Percentiles rank a stretch among this genome's conserved stretches.
phyloP scores from a whole-genome alignment of 2,113 vertebrate genomes.

The Ctenomys sociabilis region DNA sequence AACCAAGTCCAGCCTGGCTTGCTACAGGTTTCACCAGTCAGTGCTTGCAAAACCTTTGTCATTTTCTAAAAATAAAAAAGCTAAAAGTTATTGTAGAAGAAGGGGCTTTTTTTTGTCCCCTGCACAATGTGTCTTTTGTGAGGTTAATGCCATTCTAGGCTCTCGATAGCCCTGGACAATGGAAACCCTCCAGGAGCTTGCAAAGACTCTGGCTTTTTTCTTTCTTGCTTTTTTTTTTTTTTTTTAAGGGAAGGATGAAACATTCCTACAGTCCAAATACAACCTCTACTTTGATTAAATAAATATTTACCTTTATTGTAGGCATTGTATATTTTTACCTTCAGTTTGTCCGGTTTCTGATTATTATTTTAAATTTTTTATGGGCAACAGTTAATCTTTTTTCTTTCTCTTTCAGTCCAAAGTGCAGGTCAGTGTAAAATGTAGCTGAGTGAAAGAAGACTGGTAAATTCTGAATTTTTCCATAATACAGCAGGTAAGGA shows the following conservation, averaged over 20 bases:
- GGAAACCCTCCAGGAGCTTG: conserved; percentile 86
- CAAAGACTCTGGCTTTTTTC: conserved; percentile 88
- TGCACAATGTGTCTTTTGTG: conserved; percentile 89
- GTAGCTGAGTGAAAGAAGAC: conserved; percentile 81
- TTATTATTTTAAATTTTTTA: conserved; percentile 85
- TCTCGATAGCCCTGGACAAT: conserved; percentile 88
- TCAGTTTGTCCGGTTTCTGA: conserved; percentile 81
- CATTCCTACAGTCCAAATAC: conserved; percentile 88
- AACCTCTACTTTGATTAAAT: conserved; percentile 87
- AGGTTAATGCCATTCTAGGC: conserved; percentile 89
- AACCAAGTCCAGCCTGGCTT: conserved; percentile 82
- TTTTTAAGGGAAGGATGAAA: conserved; percentile 83
- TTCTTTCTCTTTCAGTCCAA: conserved; percentile 83
- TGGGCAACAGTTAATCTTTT: conserved; percentile 82
- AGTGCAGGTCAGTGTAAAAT: conserved; percentile 91
- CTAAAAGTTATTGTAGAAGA: conserved; percentile 91
- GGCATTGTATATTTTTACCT: conserved; percentile 85
- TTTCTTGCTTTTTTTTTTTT: conserved; percentile 81
- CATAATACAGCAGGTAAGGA: conserved; percentile 82
- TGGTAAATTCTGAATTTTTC: conserved; percentile 84
- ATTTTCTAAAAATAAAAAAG: conserved; percentile 90
- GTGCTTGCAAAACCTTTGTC: conserved; percentile 88
- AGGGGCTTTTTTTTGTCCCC: conserved; percentile 89
- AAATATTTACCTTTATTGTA: conserved; percentile 86
- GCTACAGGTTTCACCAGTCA: conserved; percentile 89